Evolutionary conservation across 2,113 vertebrate genomes (phyloP).

Genomic region (Potamarius usumacintae): DNA sequence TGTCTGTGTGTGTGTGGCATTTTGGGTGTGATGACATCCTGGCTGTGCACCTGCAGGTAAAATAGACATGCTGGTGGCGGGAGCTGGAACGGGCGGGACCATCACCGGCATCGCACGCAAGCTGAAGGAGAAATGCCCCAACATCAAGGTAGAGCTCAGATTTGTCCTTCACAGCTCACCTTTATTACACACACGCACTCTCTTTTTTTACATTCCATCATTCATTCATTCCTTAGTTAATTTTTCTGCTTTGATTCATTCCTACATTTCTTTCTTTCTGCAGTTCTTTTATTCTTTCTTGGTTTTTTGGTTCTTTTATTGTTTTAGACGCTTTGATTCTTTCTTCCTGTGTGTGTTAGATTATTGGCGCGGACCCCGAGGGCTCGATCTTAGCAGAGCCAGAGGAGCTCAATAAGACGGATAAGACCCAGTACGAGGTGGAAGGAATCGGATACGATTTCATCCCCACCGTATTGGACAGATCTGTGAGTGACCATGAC

Average conservation of each 20-base stretch:
- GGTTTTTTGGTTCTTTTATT: not conserved
- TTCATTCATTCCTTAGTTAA: not conserved
- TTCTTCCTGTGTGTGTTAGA: constrained; percentile 67
- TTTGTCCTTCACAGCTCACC: not conserved
- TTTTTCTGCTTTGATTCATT: not conserved
- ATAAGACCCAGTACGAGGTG: constrained; percentile 88
- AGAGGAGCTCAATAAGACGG: constrained; percentile 82
- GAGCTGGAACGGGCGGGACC: constrained; percentile 91
- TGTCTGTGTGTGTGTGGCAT: not conserved
- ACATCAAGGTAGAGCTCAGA: constrained; percentile 75
- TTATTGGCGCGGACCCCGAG: constrained; percentile 89
- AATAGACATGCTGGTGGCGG: constrained; percentile 92
- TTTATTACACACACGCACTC: not conserved
- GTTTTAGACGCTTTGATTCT: not conserved
- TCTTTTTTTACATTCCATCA: not conserved
- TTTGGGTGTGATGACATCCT: not conserved
- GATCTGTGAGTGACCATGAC: constrained; percentile 75
- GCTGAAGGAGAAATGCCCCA: constrained; percentile 91
- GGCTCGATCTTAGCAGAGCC: constrained; percentile 91
- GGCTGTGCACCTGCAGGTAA: constrained; percentile 71
- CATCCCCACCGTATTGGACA: constrained; percentile 91
- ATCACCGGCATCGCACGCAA: constrained; percentile 93
- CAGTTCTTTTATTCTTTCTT: not conserved
- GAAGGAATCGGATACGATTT: constrained; percentile 98
- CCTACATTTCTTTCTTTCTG: not conserved